A percentile compares a stretch with the other conserved stretches of the same genome.
Evolutionary conservation across 2,888 invertebrate genomes (phyloP).

Genomic region (Leucophenga maculata): DNA sequence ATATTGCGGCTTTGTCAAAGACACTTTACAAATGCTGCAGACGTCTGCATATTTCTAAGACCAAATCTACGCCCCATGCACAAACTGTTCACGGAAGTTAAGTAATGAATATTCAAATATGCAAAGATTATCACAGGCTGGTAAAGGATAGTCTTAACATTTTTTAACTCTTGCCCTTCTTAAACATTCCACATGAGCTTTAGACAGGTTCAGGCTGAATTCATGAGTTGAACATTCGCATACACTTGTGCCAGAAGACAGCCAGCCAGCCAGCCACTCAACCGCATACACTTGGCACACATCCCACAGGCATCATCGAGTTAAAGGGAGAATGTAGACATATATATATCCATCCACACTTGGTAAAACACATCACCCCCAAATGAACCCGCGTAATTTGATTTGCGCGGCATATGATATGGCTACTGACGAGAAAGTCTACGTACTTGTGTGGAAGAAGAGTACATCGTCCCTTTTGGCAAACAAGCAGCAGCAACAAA

Average conservation of each 20-base stretch:
- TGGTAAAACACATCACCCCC: constrained; percentile 17
- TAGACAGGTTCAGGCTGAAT: not conserved
- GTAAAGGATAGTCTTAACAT: not conserved
- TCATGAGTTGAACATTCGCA: not conserved
- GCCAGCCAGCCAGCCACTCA: not conserved
- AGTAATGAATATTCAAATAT: constrained; percentile 65
- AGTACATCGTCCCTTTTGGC: not conserved
- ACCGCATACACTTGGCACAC: constrained; percentile 25
- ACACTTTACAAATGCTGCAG: constrained; percentile 55
- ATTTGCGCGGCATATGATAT: constrained; percentile 70
- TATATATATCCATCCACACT: constrained; percentile 17
- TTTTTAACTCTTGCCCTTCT: not conserved
- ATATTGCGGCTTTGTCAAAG: constrained; percentile 20
- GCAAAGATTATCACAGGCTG: constrained; percentile 12
- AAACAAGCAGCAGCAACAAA: constrained; percentile 23
- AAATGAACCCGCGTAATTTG: constrained; percentile 68
- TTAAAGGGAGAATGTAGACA: not conserved
- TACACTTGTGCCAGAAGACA: not conserved
- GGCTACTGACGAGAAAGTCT: constrained; percentile 25
- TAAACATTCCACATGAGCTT: not conserved
- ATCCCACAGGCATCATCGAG: constrained; percentile 35
- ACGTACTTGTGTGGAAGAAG: not conserved
- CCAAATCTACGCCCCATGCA: constrained; percentile 25
- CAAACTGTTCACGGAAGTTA: constrained; percentile 32
- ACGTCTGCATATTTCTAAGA: constrained; percentile 60